Conservation (phyloP, 2,797 vertebrate species). For the Micropoecilia bifurca region DNA sequence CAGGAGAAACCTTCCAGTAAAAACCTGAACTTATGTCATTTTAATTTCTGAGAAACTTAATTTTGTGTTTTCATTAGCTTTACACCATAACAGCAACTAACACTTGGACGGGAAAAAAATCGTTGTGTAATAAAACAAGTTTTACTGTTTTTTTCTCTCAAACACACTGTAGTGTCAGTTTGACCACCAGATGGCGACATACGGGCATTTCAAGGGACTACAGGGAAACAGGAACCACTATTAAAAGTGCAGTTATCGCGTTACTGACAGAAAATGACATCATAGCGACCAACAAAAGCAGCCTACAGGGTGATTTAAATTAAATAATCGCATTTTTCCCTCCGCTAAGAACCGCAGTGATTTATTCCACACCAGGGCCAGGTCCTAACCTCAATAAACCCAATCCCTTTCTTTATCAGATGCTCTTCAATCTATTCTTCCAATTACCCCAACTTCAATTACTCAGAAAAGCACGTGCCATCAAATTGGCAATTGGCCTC, state of each 20-base stretch:
- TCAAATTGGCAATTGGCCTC: slow-evolving; percentile 77
- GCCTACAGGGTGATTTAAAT: neutral
- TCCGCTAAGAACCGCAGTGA: slow-evolving; percentile 7
- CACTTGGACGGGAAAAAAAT: neutral
- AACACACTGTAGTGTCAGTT: neutral
- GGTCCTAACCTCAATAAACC: slow-evolving; percentile 33
- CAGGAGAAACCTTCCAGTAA: neutral
- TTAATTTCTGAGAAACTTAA: neutral
- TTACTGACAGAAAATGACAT: neutral
- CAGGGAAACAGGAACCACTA: neutral
- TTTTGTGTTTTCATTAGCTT: neutral
- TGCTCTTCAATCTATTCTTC: slow-evolving; percentile 56
- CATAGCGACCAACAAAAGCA: neutral
- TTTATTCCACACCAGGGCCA: slow-evolving; percentile 43
- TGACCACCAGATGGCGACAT: slow-evolving; percentile 51
- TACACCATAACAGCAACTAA: neutral
- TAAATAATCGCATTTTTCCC: slow-evolving; percentile 1
- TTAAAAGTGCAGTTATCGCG: neutral
- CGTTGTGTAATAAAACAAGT: neutral
- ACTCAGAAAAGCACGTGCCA: slow-evolving; percentile 51
- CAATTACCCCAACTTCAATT: slow-evolving; percentile 72
- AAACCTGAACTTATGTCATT: neutral
- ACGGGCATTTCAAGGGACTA: neutral
- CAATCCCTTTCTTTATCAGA: slow-evolving; percentile 21
- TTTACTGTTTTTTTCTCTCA: neutral